Conservation (phyloP, 2,797 vertebrate genomes). For the Holocentrus rufus region DNA sequence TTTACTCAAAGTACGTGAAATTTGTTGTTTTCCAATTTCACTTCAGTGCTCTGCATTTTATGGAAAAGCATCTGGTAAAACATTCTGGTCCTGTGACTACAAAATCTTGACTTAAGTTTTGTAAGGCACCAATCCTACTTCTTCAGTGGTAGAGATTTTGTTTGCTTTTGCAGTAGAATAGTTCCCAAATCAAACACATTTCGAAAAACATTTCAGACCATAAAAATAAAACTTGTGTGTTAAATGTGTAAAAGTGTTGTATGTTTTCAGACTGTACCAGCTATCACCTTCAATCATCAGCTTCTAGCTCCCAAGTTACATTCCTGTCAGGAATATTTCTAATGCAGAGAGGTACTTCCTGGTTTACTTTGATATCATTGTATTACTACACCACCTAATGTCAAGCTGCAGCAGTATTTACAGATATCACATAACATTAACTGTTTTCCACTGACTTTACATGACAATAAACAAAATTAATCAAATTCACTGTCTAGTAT, state of each 20-base stretch:
- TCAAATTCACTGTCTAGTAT: slow-evolving; percentile 4
- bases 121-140: no score
- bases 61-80: background rate
- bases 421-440: slow-evolving; percentile 32
- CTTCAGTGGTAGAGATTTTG: background rate
- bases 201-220: background rate
- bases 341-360: slow-evolving; percentile 38
- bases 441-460: background rate
- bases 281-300: slow-evolving; percentile 24
- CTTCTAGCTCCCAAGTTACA: background rate
- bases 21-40: background rate
- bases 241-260: slow-evolving; percentile 12
- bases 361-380: slow-evolving; percentile 22
- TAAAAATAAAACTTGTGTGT: slow-evolving; percentile 14
- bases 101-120: no score
- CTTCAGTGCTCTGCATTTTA: background rate
- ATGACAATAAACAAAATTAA: slow-evolving; percentile 24
- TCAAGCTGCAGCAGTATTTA: slow-evolving; percentile 43
- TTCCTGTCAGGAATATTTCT: background rate
- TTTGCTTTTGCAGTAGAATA: background rate
- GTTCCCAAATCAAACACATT: background rate
- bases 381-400: slow-evolving; percentile 3
- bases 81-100: no score
- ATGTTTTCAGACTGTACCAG: slow-evolving; percentile 9
- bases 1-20: background rate